phyloP scores from a whole-genome alignment of 2,888 invertebrate genomes.

The Pachliopta kotzebuea region DNA sequence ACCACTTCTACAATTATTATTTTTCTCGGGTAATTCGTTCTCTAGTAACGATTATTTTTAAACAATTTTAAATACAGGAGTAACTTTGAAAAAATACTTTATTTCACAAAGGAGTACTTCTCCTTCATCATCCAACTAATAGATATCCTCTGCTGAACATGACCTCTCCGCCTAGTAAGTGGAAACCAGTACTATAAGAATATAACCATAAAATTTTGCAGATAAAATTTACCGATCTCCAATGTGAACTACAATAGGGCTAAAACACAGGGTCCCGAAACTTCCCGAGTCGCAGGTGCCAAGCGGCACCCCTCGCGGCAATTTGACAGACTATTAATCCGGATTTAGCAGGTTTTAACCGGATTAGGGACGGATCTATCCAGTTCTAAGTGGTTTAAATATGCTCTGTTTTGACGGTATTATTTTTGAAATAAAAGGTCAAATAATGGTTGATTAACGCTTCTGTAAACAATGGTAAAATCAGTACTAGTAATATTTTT shows the following conservation, averaged over 20 bases:
- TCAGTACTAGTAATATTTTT: too few species aligned
- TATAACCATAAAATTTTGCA: neutral
- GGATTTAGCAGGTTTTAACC: constrained; percentile 62
- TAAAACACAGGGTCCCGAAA: constrained; percentile 35
- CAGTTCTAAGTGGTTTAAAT: constrained; percentile 58
- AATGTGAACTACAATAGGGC: constrained; percentile 40
- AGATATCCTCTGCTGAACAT: too few species aligned
- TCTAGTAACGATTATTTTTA: too few species aligned
- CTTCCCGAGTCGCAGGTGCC: constrained; percentile 59
- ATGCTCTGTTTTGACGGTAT: constrained; percentile 38
- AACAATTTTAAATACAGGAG: too few species aligned
- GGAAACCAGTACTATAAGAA: neutral
- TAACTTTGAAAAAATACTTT: neutral
- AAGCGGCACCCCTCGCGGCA: constrained; percentile 55
- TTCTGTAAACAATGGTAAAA: neutral
- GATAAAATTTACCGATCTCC: constrained; percentile 24
- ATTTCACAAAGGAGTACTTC: too few species aligned
- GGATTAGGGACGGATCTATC: constrained; percentile 63
- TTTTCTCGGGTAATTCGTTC: neutral
- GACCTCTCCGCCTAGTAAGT: too few species aligned
- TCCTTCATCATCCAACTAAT: too few species aligned
- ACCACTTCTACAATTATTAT: neutral
- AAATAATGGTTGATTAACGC: neutral
- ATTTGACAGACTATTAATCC: constrained; percentile 80
- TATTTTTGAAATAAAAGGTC: constrained; percentile 27